Evolutionary conservation across 2,888 invertebrate genomes (phyloP).

Genomic region (Drosophila aldrichi): DNA sequence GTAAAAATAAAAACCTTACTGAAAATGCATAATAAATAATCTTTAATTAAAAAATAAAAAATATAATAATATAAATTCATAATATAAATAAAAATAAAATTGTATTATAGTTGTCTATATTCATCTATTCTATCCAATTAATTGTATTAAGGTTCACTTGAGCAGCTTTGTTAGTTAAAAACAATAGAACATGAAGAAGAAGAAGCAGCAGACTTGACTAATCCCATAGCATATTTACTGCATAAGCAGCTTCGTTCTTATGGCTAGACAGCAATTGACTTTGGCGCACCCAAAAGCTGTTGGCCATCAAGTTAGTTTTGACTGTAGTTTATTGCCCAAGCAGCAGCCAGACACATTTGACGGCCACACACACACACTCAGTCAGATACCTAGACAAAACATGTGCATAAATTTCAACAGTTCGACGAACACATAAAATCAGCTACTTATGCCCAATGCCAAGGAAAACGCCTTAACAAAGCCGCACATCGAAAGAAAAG

Average conservation of each 20-base stretch:
- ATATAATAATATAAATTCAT: too few relatives aligned
- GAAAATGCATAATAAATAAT: neutral
- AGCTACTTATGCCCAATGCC: conserved; percentile 68
- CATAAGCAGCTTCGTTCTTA: conserved; percentile 26
- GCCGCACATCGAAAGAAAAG: conserved; percentile 60
- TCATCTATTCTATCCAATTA: neutral
- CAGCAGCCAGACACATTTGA: conserved; percentile 58
- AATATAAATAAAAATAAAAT: too few relatives aligned
- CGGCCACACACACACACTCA: conserved; percentile 21
- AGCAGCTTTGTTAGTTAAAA: neutral
- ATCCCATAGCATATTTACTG: conserved; percentile 4
- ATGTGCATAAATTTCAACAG: conserved; percentile 74
- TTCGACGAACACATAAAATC: conserved; percentile 60
- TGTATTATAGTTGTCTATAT: neutral
- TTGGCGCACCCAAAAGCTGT: conserved; percentile 38
- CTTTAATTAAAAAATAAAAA: too few relatives aligned
- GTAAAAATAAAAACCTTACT: neutral
- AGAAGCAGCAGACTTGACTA: neutral
- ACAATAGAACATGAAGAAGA: neutral
- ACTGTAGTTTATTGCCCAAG: conserved; percentile 61
- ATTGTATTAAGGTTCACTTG: neutral
- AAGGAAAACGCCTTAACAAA: conserved; percentile 64
- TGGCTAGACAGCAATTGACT: conserved; percentile 47
- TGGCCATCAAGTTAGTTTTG: conserved; percentile 52
- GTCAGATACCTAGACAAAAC: conserved; percentile 46